Percentiles rank a stretch among this genome's conserved stretches.
These are phyloP conservation scores for Rhinichthys osculus DNA, from an alignment of 2,797 vertebrate species.

Conservation along the genomic window DNA sequence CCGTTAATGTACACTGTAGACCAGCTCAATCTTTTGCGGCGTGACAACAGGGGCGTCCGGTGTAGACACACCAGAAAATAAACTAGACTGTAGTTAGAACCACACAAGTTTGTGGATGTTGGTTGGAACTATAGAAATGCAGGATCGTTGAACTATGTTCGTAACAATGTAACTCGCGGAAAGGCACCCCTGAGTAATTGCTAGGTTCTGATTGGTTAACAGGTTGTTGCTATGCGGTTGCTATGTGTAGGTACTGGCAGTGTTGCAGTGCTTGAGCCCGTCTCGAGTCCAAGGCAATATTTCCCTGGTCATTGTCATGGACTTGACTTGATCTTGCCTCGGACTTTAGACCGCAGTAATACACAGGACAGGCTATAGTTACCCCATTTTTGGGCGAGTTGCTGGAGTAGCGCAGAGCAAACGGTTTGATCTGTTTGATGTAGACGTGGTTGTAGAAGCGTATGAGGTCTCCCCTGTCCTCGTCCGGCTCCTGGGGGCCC, in stretches of 20 bases:
- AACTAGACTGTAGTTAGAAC: too few relatives aligned
- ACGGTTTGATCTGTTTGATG: conserved; percentile 88
- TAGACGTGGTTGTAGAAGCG: conserved; percentile 94
- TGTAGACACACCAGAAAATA: too few relatives aligned
- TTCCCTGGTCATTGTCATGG: not conserved
- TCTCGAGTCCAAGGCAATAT: too few relatives aligned
- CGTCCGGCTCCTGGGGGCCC: conserved; percentile 72
- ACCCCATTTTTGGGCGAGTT: conserved; percentile 71
- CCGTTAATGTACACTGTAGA: too few relatives aligned
- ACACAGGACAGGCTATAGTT: not conserved
- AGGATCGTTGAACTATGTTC: not conserved
- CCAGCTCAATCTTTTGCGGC: too few relatives aligned
- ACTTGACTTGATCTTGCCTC: not conserved
- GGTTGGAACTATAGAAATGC: not conserved
- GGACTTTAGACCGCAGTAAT: not conserved
- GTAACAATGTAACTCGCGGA: not conserved
- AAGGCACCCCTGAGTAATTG: not conserved
- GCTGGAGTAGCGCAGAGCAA: conserved; percentile 87
- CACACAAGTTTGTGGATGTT: not conserved
- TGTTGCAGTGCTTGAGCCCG: not conserved
- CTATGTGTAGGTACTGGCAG: not conserved
- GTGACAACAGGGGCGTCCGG: too few relatives aligned
- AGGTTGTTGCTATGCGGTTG: not conserved
- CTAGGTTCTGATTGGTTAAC: not conserved
- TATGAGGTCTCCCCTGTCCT: conserved; percentile 92